phyloP scores from a whole-genome alignment of 1,140 invertebrate species.

The Brachionus paranguensis region DNA sequence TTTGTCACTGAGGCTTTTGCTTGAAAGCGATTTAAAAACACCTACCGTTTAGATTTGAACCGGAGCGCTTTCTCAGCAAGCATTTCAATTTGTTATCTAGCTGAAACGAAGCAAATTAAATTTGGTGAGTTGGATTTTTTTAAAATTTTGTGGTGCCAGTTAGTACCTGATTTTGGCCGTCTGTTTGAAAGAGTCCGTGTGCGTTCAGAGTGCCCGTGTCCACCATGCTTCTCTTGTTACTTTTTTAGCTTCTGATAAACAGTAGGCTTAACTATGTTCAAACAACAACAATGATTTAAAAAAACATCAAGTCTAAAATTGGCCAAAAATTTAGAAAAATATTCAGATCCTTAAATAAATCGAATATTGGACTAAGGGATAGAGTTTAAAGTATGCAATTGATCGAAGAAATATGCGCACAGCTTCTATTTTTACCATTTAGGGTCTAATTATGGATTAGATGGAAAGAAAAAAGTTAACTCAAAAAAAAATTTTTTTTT shows the following conservation, averaged over 20 bases:
- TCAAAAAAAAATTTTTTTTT: background rate
- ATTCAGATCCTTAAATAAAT: background rate
- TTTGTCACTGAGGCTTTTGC: background rate
- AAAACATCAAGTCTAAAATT: background rate
- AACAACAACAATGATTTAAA: background rate
- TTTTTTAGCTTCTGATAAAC: background rate
- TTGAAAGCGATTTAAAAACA: background rate
- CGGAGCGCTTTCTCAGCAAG: background rate
- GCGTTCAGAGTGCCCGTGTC: background rate
- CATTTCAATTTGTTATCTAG: constrained; percentile 20
- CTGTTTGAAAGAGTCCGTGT: background rate
- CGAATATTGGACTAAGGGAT: background rate
- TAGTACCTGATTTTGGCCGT: background rate
- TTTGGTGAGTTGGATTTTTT: background rate
- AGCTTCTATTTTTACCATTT: background rate
- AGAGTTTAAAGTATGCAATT: background rate
- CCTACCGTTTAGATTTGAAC: background rate
- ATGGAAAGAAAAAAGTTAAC: background rate
- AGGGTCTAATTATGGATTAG: background rate
- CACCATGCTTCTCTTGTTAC: background rate
- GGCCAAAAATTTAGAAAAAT: background rate
- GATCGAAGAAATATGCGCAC: background rate
- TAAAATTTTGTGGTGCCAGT: background rate
- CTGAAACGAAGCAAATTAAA: background rate
- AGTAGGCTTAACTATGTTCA: background rate